Evolutionary conservation across 2,797 vertebrate genomes (phyloP), one percentile per base, ranked within the genome.

Genomic region (Hirundo rustica): DNA sequence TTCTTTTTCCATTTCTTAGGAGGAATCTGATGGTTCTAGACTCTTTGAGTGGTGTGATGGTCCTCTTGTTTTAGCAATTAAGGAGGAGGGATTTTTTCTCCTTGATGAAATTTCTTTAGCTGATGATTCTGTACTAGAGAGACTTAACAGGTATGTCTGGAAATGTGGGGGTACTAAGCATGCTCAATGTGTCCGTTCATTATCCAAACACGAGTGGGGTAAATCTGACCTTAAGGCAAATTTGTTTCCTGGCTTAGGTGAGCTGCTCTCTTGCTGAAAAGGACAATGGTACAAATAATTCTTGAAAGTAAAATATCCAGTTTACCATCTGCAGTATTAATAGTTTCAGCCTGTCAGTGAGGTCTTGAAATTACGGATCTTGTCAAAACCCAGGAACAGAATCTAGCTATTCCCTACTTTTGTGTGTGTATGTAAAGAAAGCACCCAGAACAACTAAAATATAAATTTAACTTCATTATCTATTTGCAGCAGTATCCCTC

Each of bases 31-130:
- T 75, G 97, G 98, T 7, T 93, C 98, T 67, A 97, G 98, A 36
- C 98, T 99, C 45, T 99, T 99, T 92, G 98, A 99, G 95, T 99
- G 99, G 99, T 97, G 98, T 19, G 99, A 99, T 70, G 99, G 99
- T 12, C 99, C 99, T 38, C 97, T 99, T 94, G 99, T 99, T 84
- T 96, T 98, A 94, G 99, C 99, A 65, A 98, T 99, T 98, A 99
- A 98, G 87, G 98, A 99, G 62, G 98, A 99, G 6, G 97, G 98
- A 0, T 98, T 99, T 92, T 99, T 99, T 26, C 98, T 99, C 44
- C 98, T 99, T 97, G 99, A 99, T 94, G 99, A 99, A 96, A 99
- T 99, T 95, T 99, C 99, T 3, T 95, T 99, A 92, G 99, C 99
- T 38, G 99, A 99, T 38, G 99, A 99, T 95, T 99, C 99, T 3